Evolutionary conservation across 92 coral and sea anemone species (phyloP), one percentile per base, ranked within the genome.

Genomic region (Parazoanthus swiftii): DNA sequence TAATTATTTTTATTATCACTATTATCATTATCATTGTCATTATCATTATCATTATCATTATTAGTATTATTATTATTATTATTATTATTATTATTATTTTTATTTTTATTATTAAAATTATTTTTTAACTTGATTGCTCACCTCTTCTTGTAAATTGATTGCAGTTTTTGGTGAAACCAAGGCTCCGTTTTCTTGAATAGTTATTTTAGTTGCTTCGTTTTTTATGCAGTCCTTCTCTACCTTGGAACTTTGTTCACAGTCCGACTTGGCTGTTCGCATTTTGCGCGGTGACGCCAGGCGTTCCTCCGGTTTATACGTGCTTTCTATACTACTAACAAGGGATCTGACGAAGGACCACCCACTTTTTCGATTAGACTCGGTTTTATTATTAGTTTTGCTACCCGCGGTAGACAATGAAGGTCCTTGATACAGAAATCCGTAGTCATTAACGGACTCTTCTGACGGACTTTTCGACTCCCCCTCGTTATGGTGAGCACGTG

Each of bases 281-380:
- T 84, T 70, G 29, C 79, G 65, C 26, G 87, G 70, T 26, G 87
- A 84, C 8, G 16, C 48, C 6, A 70, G 87, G 16, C 79, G 29
- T 75, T 46, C 87, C 37, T 8, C 68, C 20, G 67, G 78, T 72
- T 84, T 84, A 46, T 84, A 84, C n/a, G 79, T 84, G 23, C 43
- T 70, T 50, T 84, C 87, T 70, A 84, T 84, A 84, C 87, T 84
- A 51, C 87, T 84, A 70, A 84, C 87, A 36, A 84, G 87, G 0
- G 87, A 71, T 70, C 23, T 70, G n/a, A 84, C 87, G 14, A 84
- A 84, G 4, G 87, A 84, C 87, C 87, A 70, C 2, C 68, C 46
- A 8, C 67, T 37, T 84, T 84, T 84, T 14, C 77, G 46, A 8
- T 35, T 44, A 70, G 56, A 51, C n/a, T 26, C 75, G 35, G 67